Evolutionary conservation across 1,140 invertebrate species (phyloP).

Genomic region (Condylostylus longicornis): DNA sequence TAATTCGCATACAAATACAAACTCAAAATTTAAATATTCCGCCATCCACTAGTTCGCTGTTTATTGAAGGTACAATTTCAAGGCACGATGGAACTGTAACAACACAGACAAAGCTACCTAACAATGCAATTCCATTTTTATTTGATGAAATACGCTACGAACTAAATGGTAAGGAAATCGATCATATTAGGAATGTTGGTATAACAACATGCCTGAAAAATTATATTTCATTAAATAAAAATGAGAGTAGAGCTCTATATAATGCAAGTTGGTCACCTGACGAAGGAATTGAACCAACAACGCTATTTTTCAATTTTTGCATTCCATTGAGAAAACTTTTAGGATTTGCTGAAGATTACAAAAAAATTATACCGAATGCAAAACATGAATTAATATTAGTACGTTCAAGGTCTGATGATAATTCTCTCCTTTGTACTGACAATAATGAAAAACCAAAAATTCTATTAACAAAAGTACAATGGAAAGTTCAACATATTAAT

Average conservation of each 20-base stretch:
- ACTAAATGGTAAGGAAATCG: constrained; percentile 31
- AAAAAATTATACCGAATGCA: constrained; percentile 32
- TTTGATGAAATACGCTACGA: constrained; percentile 35
- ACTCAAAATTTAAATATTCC: constrained; percentile 29
- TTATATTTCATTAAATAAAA: constrained; percentile 16
- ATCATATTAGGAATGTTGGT: constrained; percentile 29
- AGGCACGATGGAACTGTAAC: constrained; percentile 12
- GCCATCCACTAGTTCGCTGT: constrained; percentile 20
- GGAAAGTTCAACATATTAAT: constrained; percentile 8
- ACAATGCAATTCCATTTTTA: constrained; percentile 29
- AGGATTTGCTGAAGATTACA: constrained; percentile 35
- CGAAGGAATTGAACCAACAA: constrained; percentile 5
- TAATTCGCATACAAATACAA: constrained; percentile 29
- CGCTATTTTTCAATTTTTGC: constrained; percentile 21
- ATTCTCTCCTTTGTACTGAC: constrained; percentile 9
- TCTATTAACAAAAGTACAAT: constrained; percentile 10
- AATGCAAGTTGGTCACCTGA: constrained; percentile 20
- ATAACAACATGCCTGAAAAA: constrained; percentile 29
- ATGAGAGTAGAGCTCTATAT: constrained; percentile 11
- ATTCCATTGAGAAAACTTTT: constrained; percentile 29
- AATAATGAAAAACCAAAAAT: no score
- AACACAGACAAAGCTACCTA: constrained; percentile 13
- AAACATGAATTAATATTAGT: constrained; percentile 34
- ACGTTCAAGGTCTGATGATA: constrained; percentile 17
- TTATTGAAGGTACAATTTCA: constrained; percentile 18